These are phyloP conservation scores for Reinhardtius hippoglossoides DNA, from an alignment of 2,113 vertebrate genomes.

Conservation along the genomic window DNA sequence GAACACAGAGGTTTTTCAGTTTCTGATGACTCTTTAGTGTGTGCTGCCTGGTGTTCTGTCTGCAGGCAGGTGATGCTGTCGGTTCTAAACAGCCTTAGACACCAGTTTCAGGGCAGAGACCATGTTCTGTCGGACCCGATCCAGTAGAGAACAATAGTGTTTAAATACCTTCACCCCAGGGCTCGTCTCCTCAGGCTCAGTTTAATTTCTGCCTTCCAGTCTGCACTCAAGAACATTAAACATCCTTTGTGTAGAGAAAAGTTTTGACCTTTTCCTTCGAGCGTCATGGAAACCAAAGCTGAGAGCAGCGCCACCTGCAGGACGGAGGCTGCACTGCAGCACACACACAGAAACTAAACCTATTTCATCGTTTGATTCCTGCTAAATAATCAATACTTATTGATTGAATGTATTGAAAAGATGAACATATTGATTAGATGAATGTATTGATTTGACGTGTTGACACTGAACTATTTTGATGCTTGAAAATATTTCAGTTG, in stretches of 20 bases:
- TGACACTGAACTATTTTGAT: too few relatives aligned
- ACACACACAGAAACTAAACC: neutral
- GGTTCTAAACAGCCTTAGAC: too few relatives aligned
- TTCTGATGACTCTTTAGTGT: neutral
- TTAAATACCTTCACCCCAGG: neutral
- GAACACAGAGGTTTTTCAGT: too few relatives aligned
- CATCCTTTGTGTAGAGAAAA: constrained; percentile 53
- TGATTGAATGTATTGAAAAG: neutral
- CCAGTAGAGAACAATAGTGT: neutral
- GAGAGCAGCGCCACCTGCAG: neutral
- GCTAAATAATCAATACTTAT: neutral
- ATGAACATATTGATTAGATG: neutral
- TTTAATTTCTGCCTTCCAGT: constrained; percentile 65
- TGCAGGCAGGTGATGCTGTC: neutral
- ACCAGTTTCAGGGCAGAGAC: too few relatives aligned
- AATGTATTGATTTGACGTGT: neutral
- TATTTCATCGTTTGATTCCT: neutral
- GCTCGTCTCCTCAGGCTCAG: neutral
- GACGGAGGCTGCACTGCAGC: neutral
- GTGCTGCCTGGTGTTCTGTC: too few relatives aligned
- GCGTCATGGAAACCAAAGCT: constrained; percentile 56
- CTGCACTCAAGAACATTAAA: constrained; percentile 47
- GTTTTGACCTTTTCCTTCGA: constrained; percentile 56
- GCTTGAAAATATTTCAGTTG: too few relatives aligned
- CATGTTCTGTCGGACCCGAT: too few relatives aligned